Percentiles rank a stretch among this genome's conserved stretches.
Conservation (phyloP, 2,113 vertebrate genomes). For the Ctenomys sociabilis region DNA sequence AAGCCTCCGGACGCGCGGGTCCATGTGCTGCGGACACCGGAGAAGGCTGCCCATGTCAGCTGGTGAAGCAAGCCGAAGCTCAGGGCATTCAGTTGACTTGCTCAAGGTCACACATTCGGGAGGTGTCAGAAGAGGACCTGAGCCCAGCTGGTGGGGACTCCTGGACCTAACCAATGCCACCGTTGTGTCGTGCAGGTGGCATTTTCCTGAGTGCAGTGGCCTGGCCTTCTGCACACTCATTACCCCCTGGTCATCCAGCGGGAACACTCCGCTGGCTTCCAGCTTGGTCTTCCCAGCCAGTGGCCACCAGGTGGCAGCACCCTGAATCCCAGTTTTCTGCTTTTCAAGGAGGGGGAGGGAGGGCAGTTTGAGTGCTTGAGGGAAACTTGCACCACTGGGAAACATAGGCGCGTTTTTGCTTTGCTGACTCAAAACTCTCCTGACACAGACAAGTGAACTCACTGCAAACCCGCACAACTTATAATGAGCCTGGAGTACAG, state of each 20-base stretch:
- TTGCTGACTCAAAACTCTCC: not conserved
- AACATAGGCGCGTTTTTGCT: not conserved
- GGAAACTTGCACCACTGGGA: accelerated
- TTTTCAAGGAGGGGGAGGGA: not conserved
- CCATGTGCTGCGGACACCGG: accelerated
- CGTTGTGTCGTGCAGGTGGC: accelerated
- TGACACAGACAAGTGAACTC: not conserved
- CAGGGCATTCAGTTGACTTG: not conserved
- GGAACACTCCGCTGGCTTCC: not conserved
- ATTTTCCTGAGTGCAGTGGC: not conserved
- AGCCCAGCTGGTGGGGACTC: not conserved
- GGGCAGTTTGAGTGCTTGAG: not conserved
- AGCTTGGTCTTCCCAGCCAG: not conserved
- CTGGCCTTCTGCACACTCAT: not conserved
- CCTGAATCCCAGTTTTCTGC: not conserved
- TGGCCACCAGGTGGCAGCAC: constrained; percentile 63
- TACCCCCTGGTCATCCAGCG: not conserved
- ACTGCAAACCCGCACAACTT: not conserved
- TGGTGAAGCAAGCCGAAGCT: not conserved
- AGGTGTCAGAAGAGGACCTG: not conserved
- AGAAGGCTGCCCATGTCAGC: not conserved
- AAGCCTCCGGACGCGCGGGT: not conserved
- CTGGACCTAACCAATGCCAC: not conserved
- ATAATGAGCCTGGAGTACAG: not conserved
- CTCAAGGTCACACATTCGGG: not conserved